These are phyloP conservation scores for Lysiphlebus fabarum DNA, from an alignment of 1,140 invertebrate species.

Conservation along the genomic window DNA sequence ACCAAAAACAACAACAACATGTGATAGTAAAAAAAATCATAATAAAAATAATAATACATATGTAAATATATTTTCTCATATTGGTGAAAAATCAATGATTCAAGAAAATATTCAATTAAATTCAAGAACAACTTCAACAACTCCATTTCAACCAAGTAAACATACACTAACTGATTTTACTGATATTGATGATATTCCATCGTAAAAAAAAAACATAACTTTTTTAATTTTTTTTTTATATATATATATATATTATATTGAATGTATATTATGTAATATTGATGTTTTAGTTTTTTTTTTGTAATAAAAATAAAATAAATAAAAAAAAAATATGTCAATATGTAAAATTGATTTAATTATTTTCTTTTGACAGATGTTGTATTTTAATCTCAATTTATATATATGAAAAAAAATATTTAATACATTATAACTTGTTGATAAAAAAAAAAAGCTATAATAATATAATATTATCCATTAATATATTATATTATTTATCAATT, in stretches of 20 bases:
- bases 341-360: too few relatives aligned
- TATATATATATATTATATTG: too few relatives aligned
- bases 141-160: constrained; percentile 17
- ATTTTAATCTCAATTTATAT: too few relatives aligned
- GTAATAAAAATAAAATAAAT: too few relatives aligned
- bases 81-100: constrained; percentile 30
- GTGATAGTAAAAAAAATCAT: constrained; percentile 64
- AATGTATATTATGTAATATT: not conserved
- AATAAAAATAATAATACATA: constrained; percentile 74
- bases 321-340: too few relatives aligned
- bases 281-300: too few relatives aligned
- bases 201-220: constrained; percentile 19
- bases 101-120: constrained; percentile 45
- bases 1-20: constrained; percentile 35
- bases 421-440: too few relatives aligned
- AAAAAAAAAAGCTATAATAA: too few relatives aligned
- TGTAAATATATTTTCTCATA: constrained; percentile 59
- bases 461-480: too few relatives aligned
- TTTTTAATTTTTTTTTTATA: not conserved
- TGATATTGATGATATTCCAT: constrained; percentile 28
- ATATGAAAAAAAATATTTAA: too few relatives aligned
- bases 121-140: constrained; percentile 32
- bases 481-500: too few relatives aligned
- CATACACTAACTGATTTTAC: constrained; percentile 22
- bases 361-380: too few relatives aligned